Evolutionary conservation across 2,113 vertebrate species (phyloP).

Genomic region (Gallinago jamesoni): DNA sequence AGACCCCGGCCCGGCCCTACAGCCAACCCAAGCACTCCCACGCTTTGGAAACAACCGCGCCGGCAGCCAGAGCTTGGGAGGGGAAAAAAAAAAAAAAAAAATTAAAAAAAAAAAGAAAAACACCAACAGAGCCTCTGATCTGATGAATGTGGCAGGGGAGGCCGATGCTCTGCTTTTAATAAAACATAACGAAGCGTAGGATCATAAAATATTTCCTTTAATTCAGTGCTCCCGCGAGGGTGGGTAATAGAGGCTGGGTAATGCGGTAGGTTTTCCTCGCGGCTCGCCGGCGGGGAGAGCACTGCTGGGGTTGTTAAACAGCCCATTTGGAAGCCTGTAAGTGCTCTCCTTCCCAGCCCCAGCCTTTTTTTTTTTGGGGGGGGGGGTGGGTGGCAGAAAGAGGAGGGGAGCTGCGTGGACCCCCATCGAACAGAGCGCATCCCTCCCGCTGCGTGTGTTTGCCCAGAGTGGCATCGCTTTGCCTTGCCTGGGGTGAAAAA

Average conservation of each 20-base stretch:
- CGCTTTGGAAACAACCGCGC: not conserved
- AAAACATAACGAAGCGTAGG: slow-evolving; percentile 76
- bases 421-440: not conserved
- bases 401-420: too few species aligned
- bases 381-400: too few species aligned
- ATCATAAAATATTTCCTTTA: slow-evolving; percentile 73
- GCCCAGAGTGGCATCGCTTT: fast-evolving
- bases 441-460: fast-evolving
- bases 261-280: not conserved
- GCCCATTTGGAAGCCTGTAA: not conserved
- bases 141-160: slow-evolving; percentile 25
- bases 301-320: not conserved
- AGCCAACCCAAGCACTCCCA: not conserved
- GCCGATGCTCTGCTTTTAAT: slow-evolving; percentile 57
- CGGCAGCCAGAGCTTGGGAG: not conserved
- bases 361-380: too few species aligned
- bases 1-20: fast-evolving
- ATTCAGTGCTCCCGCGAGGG: slow-evolving; percentile 71
- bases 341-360: not conserved
- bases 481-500: fast-evolving
- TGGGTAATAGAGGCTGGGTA: not conserved
- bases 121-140: not conserved
- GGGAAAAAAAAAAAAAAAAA: too few species aligned
- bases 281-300: not conserved
- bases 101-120: too few species aligned